A percentile compares a stretch with the other conserved stretches of the same genome.
Evolutionary conservation across 2,797 vertebrate species (phyloP).

Genomic region (Aratinga solstitialis): DNA sequence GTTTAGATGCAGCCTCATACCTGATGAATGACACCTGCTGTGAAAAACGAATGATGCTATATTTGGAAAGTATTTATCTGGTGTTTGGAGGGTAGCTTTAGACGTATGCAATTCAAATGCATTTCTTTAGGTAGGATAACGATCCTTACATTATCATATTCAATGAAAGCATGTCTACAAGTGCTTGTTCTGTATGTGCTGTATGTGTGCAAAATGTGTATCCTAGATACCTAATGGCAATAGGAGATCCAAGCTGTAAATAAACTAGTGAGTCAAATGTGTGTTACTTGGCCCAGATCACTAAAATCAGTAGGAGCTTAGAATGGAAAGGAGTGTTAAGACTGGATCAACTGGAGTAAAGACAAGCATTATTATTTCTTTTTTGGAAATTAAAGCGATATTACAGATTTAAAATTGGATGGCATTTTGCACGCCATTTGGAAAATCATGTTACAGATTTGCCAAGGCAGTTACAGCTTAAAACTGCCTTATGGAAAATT

Average conservation of each 20-base stretch:
- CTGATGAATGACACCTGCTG: constrained; percentile 62
- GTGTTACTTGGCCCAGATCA: neutral
- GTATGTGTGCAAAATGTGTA: neutral
- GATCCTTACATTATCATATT: constrained; percentile 49
- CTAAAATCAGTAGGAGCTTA: neutral
- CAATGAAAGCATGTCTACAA: constrained; percentile 15
- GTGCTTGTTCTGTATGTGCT: neutral
- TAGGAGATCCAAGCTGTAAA: constrained; percentile 33
- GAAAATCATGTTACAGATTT: constrained; percentile 69
- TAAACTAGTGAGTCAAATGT: constrained; percentile 13
- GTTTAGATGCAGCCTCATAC: constrained; percentile 51
- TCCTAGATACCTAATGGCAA: constrained; percentile 58
- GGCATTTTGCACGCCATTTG: constrained; percentile 64
- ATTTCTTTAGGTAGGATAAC: constrained; percentile 22
- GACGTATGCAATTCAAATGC: neutral
- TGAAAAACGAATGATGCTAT: constrained; percentile 49
- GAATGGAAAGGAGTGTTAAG: neutral
- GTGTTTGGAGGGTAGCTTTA: constrained; percentile 57
- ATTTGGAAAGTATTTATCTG: constrained; percentile 58
- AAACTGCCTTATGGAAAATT: constrained; percentile 68
- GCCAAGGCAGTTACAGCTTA: constrained; percentile 58
- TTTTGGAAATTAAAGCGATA: constrained; percentile 42
- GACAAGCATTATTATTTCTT: constrained; percentile 34
- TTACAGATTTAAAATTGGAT: constrained; percentile 56
- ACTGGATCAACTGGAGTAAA: constrained; percentile 8